Percentiles rank a stretch among this genome's conserved stretches.
These are phyloP conservation scores for Takifugu ocellatus DNA, from an alignment of 2,797 vertebrate genomes.

Conservation along the genomic window DNA sequence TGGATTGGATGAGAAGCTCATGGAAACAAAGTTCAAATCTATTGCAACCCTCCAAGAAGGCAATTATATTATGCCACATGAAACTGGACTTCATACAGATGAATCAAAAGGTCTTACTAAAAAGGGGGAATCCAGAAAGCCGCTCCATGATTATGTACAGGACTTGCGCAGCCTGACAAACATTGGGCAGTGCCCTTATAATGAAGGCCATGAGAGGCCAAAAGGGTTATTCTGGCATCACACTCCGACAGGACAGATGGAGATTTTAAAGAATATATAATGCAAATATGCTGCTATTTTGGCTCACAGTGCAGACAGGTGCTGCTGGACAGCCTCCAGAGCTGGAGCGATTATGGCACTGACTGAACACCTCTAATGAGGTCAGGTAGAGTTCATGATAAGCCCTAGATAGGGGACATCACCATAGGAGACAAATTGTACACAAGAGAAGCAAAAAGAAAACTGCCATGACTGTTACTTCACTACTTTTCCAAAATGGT, in stretches of 20 bases:
- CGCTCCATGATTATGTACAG: slow-evolving; percentile 43
- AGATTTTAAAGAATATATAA: slow-evolving; percentile 44
- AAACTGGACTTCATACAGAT: slow-evolving; percentile 45
- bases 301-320: slow-evolving; percentile 93
- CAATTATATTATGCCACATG: slow-evolving; percentile 39
- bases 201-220: slow-evolving; percentile 38
- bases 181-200: slow-evolving; percentile 36
- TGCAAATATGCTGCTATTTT: slow-evolving; percentile 55
- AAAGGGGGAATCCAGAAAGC: slow-evolving; percentile 31
- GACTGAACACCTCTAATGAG: slow-evolving; percentile 14
- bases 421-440: slow-evolving; percentile 9
- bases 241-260: slow-evolving; percentile 71
- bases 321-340: slow-evolving; percentile 35
- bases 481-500: slow-evolving; percentile 13
- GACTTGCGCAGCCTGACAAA: slow-evolving; percentile 32
- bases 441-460: slow-evolving; percentile 9
- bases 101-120: slow-evolving; percentile 23
- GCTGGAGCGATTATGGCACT: slow-evolving; percentile 15
- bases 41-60: slow-evolving; percentile 28
- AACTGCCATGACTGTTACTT: slow-evolving; percentile 19
- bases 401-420: slow-evolving; percentile 8
- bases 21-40: slow-evolving; percentile 37
- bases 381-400: slow-evolving; percentile 14
- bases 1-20: slow-evolving; percentile 35
- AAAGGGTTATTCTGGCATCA: slow-evolving; percentile 92